A percentile compares a stretch with the other conserved stretches of the same genome.
These are phyloP conservation scores for Oxygymnocypris stewartii DNA, from an alignment of 2,113 vertebrate species.

Conservation along the genomic window DNA sequence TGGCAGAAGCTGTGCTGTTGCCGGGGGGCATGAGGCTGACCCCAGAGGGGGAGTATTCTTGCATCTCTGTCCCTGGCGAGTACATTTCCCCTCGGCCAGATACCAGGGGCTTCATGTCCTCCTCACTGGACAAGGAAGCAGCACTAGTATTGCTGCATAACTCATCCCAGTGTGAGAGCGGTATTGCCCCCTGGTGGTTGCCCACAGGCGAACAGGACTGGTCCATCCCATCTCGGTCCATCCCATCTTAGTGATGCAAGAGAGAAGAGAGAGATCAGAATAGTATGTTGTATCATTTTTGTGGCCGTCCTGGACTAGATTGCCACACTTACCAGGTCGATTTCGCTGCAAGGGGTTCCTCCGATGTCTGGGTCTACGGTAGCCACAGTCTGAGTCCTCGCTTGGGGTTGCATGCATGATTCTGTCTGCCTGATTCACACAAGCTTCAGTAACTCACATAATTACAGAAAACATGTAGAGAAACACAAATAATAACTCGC, in stretches of 20 bases:
- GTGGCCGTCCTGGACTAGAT: neutral
- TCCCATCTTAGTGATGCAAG: conserved; percentile 68
- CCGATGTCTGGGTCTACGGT: conserved; percentile 72
- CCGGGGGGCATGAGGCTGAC: conserved; percentile 72
- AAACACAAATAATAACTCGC: conserved; percentile 12
- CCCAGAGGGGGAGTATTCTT: conserved; percentile 71
- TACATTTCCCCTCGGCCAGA: conserved; percentile 67
- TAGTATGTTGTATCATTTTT: neutral
- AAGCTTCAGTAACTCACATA: conserved; percentile 71
- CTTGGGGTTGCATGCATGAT: conserved; percentile 81
- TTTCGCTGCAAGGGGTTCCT: conserved; percentile 75
- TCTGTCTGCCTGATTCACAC: conserved; percentile 88
- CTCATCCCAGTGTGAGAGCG: conserved; percentile 74
- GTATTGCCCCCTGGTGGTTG: conserved; percentile 64
- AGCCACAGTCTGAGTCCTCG: conserved; percentile 82
- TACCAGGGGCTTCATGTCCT: conserved; percentile 73
- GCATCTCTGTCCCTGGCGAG: conserved; percentile 59
- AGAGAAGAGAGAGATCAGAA: neutral
- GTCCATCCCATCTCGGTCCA: conserved; percentile 73
- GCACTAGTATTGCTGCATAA: conserved; percentile 80
- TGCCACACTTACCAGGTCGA: conserved; percentile 79
- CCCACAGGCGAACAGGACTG: conserved; percentile 73
- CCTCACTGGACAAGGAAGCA: conserved; percentile 81
- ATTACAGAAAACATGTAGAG: neutral
- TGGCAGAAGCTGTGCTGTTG: conserved; percentile 55